Percentiles rank a stretch among this genome's conserved stretches.
phyloP scores from a whole-genome alignment of 2,113 vertebrate genomes.

The Microcebus lehilahytsara region DNA sequence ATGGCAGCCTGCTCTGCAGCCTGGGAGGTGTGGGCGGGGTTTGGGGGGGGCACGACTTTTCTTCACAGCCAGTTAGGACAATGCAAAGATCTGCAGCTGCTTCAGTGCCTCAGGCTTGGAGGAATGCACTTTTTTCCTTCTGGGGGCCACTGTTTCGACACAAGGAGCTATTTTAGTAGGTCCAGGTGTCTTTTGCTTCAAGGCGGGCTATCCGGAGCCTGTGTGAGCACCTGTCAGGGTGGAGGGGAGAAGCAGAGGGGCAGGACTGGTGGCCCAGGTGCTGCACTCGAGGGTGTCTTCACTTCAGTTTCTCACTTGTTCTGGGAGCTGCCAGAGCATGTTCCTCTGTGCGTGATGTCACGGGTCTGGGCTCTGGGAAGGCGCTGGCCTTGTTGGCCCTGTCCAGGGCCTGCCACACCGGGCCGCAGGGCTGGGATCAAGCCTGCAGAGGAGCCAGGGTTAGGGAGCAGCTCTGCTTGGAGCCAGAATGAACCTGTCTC shows the following conservation, averaged over 20 bases:
- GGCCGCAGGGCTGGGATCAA: no score
- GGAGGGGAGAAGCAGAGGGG: background rate
- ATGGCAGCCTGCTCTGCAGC: background rate
- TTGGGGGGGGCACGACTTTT: no score
- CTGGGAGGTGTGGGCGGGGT: background rate
- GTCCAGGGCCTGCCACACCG: background rate
- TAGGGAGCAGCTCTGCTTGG: background rate
- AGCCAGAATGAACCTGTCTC: background rate
- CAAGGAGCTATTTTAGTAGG: background rate
- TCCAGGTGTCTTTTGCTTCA: background rate
- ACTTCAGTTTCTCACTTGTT: background rate
- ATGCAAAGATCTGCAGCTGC: background rate
- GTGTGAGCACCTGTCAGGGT: background rate
- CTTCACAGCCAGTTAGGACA: background rate
- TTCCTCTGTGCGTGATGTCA: background rate
- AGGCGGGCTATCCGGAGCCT: background rate
- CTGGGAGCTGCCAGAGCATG: background rate
- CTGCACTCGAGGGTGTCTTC: background rate
- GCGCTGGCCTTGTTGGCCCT: background rate
- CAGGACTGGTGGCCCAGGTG: accelerated
- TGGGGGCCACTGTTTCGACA: background rate
- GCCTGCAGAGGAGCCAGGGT: background rate
- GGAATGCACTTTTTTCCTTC: no score
- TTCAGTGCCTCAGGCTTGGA: background rate
- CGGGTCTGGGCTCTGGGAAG: background rate